Evolutionary conservation across 2,888 invertebrate species (phyloP).

Genomic region (Beris morrisii): DNA sequence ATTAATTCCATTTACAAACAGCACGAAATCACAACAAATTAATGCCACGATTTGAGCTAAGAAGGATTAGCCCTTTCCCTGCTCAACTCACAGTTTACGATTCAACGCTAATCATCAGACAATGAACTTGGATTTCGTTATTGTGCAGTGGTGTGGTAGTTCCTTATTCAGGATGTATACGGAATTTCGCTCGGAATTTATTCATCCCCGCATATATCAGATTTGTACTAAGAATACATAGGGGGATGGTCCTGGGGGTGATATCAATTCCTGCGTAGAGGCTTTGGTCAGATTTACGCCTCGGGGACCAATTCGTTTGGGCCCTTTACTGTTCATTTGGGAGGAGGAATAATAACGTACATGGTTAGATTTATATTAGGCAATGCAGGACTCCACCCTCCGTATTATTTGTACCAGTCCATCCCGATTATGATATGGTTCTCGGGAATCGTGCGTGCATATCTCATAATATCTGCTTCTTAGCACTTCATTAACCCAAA

Average conservation of each 20-base stretch:
- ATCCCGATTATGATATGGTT: not conserved
- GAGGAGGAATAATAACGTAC: not conserved
- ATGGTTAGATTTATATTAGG: conserved; percentile 1
- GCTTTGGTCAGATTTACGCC: conserved; percentile 19
- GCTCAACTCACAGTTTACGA: conserved; percentile 13
- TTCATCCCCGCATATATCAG: conserved; percentile 20
- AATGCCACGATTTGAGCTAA: conserved; percentile 33
- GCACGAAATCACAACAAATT: conserved; percentile 32
- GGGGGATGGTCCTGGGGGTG: not conserved
- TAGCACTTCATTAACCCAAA: conserved; percentile 29
- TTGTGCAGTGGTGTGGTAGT: not conserved
- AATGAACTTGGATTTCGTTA: conserved; percentile 24
- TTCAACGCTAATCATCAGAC: conserved; percentile 28
- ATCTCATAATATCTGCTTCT: conserved; percentile 21
- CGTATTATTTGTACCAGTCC: not conserved
- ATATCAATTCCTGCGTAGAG: conserved; percentile 17
- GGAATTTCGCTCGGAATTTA: conserved; percentile 22
- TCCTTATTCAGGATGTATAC: no score
- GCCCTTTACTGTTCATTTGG: conserved; percentile 10
- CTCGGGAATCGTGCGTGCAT: not conserved
- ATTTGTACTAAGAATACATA: conserved; percentile 6
- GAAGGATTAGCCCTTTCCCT: conserved; percentile 32
- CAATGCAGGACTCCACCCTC: not conserved
- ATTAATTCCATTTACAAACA: conserved; percentile 25
- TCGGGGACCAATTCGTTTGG: conserved; percentile 18